Conservation (phyloP, 2,888 invertebrate species). For the Andrena camellia region DNA sequence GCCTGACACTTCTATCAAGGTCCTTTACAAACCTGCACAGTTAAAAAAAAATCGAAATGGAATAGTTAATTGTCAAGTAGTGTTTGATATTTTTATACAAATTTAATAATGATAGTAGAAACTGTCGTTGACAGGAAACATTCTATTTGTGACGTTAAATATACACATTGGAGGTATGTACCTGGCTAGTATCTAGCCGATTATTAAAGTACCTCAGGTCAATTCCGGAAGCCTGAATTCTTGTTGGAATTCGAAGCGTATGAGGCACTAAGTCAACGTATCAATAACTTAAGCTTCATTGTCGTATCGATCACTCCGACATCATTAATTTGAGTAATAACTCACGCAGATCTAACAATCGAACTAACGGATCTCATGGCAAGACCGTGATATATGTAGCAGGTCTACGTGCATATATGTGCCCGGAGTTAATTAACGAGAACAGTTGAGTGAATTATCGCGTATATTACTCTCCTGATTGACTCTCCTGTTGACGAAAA, state of each 20-base stretch:
- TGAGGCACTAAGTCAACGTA: not conserved
- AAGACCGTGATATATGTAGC: not conserved
- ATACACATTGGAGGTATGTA: too few relatives aligned
- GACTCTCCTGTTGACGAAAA: slow-evolving; percentile 48
- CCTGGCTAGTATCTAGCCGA: too few relatives aligned
- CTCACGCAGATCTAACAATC: not conserved
- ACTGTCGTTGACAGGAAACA: too few relatives aligned
- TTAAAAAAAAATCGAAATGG: too few relatives aligned
- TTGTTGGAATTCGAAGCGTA: not conserved
- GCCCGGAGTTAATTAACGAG: slow-evolving; percentile 38
- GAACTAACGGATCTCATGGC: not conserved
- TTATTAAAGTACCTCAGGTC: not conserved
- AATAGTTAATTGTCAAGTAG: too few relatives aligned
- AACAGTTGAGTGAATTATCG: slow-evolving; percentile 60
- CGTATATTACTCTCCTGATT: slow-evolving; percentile 53
- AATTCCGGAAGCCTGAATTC: not conserved
- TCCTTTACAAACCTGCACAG: too few relatives aligned
- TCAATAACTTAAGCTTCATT: slow-evolving; percentile 1
- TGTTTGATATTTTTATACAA: too few relatives aligned
- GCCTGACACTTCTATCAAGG: too few relatives aligned
- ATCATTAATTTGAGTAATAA: not conserved
- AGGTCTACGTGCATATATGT: slow-evolving; percentile 3
- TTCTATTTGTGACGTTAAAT: too few relatives aligned
- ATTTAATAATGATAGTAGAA: too few relatives aligned
- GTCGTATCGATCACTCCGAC: not conserved